phyloP scores from a whole-genome alignment of 1,140 invertebrate genomes.

The Ganaspis sp. region DNA sequence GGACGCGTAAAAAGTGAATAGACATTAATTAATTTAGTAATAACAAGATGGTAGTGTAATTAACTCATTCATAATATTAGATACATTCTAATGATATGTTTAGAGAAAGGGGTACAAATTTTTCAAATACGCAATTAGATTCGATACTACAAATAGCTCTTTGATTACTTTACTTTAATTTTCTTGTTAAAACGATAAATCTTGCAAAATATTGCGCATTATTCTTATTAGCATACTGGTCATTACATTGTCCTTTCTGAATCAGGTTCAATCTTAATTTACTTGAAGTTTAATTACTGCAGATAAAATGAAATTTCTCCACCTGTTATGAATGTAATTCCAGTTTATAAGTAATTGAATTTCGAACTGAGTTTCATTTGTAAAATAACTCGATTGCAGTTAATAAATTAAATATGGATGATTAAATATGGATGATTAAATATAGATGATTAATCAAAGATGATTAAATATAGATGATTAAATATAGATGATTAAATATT shows the following conservation, averaged over 20 bases:
- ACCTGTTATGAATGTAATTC: background rate
- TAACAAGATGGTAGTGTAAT: background rate
- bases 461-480: too few species aligned
- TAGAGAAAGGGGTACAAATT: background rate
- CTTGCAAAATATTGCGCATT: background rate
- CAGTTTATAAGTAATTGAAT: background rate
- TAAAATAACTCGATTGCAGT: background rate
- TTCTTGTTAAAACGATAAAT: background rate
- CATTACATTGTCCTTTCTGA: background rate
- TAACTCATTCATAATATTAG: constrained; percentile 3
- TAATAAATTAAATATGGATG: background rate
- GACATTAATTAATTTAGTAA: background rate
- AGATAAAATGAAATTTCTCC: background rate
- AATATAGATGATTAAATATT: too few species aligned
- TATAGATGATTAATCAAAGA: too few species aligned
- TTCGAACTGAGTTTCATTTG: background rate
- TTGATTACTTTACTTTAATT: background rate
- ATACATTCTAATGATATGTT: background rate
- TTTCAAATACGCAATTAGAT: background rate
- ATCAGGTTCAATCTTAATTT: background rate
- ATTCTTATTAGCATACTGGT: background rate
- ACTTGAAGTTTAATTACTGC: background rate
- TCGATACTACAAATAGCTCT: background rate
- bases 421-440: too few species aligned
- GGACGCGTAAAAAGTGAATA: background rate